phyloP scores from a whole-genome alignment of 1,140 invertebrate genomes.

The Anadara kagoshimensis region DNA sequence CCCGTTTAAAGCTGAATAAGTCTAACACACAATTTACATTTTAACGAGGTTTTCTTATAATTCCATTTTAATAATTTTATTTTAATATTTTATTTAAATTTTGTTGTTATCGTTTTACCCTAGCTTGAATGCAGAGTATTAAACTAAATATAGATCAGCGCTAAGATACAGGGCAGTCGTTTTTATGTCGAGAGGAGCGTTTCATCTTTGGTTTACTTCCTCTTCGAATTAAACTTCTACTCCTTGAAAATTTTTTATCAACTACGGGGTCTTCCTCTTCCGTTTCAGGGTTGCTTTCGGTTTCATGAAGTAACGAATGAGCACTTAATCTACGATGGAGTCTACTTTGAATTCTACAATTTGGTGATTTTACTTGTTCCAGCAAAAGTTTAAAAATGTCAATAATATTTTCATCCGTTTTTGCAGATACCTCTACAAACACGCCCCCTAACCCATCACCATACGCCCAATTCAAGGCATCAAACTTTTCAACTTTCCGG shows the following conservation, averaged over 20 bases:
- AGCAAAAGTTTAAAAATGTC: slow-evolving; percentile 64
- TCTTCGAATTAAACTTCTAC: slow-evolving; percentile 63
- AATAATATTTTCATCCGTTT: slow-evolving; percentile 59
- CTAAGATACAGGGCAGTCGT: slow-evolving; percentile 63
- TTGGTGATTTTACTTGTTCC: slow-evolving; percentile 59
- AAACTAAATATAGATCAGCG: no score
- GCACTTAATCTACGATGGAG: slow-evolving; percentile 55
- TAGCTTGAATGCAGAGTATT: no score
- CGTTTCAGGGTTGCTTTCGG: slow-evolving; percentile 29
- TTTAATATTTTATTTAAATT: no score
- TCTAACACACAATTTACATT: no score
- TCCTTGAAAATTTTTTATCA: slow-evolving; percentile 59
- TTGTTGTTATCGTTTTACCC: no score
- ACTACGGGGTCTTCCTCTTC: slow-evolving; percentile 45
- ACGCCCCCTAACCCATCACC: slow-evolving; percentile 57
- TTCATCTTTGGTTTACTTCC: slow-evolving; percentile 64
- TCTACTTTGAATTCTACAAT: slow-evolving; percentile 38
- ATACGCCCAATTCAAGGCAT: slow-evolving; percentile 67
- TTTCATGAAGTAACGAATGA: slow-evolving; percentile 55
- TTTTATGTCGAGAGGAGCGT: slow-evolving; percentile 45
- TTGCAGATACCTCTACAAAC: slow-evolving; percentile 69
- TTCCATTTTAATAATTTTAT: no score
- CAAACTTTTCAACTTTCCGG: slow-evolving; percentile 65
- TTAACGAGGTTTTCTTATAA: no score
- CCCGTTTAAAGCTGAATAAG: no score